These are phyloP conservation scores for Oreochromis mossambicus DNA, from an alignment of 2,797 vertebrate species.

Conservation along the genomic window DNA sequence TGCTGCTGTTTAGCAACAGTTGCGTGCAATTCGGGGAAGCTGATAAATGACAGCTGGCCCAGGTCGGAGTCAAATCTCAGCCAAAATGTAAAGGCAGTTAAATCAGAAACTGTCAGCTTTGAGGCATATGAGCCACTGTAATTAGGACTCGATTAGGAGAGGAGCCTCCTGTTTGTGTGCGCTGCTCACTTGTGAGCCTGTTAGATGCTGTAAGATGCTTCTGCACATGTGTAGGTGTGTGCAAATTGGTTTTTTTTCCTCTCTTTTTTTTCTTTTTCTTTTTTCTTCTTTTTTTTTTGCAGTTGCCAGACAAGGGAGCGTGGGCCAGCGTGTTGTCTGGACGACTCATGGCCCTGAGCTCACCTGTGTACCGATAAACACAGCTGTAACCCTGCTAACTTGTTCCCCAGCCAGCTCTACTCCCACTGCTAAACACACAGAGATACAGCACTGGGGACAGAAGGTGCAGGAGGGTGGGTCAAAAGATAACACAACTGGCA, in stretches of 20 bases:
- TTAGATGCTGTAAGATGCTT: not conserved
- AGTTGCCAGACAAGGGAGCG: conserved; percentile 52
- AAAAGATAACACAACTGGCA: not conserved
- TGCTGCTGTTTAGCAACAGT: conserved; percentile 46
- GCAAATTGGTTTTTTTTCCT: not conserved
- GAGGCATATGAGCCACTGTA: not conserved
- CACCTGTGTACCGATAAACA: conserved; percentile 81
- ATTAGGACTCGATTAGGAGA: conserved; percentile 13
- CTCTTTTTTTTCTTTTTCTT: not conserved
- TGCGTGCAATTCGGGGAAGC: conserved; percentile 42
- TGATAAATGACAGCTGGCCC: conserved; percentile 56
- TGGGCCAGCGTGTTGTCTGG: conserved; percentile 36
- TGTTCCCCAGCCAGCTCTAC: conserved; percentile 30
- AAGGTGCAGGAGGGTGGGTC: not conserved
- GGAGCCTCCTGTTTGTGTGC: not conserved
- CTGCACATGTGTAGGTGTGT: not conserved
- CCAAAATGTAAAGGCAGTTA: conserved; percentile 16
- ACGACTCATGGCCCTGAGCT: conserved; percentile 54
- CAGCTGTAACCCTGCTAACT: conserved; percentile 36
- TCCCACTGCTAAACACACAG: conserved; percentile 42
- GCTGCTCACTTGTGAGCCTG: conserved; percentile 1
- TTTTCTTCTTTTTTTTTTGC: not conserved
- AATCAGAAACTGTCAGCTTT: conserved; percentile 30
- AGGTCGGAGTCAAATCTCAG: conserved; percentile 20
- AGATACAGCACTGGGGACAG: conserved; percentile 41